Base-by-base conservation (phyloP, 1,140 invertebrate genomes). In the Megalopta genalis region DNA sequence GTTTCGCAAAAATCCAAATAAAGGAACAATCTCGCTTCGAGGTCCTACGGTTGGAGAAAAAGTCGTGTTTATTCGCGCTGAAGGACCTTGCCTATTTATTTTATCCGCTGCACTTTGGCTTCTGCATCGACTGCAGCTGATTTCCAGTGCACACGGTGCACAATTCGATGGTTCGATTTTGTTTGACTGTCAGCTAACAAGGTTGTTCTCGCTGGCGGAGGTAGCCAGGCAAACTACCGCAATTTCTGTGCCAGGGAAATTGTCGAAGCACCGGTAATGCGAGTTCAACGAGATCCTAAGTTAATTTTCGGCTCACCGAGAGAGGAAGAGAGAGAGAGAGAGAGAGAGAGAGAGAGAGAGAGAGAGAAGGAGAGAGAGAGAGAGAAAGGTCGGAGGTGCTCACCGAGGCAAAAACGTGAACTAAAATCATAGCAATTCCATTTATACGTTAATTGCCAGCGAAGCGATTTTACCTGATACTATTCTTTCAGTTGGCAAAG, bases 251-350 rank as follows among this genome's bases (percentile, higher is more conserved):
- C 16, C 54, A 16, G 27, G 60, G 60, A 63, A 63, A 27, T 63
- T 63, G 16, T 63, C 60, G 60, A 37, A 25, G 23, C 60, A 37
- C 27, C 60, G 60, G 60, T 63, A 63, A 63, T 37, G 7, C 60
- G 60, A 63, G 60, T 63, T 63, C 60, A 63, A 63, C 60, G 18
- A 32, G 27, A 37, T 63, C 60, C 60, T 63, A 63, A 63, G 60
- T 63, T 63, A 63, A 63, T 63, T 63, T 63, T 32, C 25, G 27
- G 27, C 7, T 32, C 32, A 0, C 27, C 27, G 16, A 37, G 60
- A 52, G 25, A 62, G 14, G 32, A 16, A 25, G 59, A 12, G 27
- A 16, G 6, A n/a, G 23, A 60, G 23, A 12, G 23, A 14, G 25
- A 25, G 10, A 27, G 59, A 25, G 25, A 1, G 25, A 14, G 59